phyloP scores from a whole-genome alignment of 2,113 vertebrate genomes.

The Coracopsis vasa region DNA sequence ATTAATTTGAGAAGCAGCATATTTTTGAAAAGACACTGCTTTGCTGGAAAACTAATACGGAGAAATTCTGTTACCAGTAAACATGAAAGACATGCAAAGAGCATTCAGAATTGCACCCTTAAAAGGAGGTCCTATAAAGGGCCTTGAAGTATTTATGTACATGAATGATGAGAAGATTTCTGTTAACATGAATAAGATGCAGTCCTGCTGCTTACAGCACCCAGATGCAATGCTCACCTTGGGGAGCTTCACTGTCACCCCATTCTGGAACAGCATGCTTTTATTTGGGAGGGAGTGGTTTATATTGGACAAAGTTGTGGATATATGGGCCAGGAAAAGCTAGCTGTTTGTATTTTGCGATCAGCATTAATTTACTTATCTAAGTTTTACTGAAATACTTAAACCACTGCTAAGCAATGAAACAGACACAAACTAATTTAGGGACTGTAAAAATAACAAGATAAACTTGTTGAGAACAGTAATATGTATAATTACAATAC shows the following conservation, averaged over 20 bases:
- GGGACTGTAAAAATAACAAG: neutral
- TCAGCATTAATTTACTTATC: neutral
- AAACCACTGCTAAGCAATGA: neutral
- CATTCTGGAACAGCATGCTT: neutral
- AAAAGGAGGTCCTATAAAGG: neutral
- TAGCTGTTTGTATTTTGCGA: neutral
- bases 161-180: neutral
- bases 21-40: neutral
- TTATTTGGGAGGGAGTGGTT: neutral
- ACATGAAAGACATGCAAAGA: neutral
- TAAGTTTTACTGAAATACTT: neutral
- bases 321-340: neutral
- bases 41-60: neutral
- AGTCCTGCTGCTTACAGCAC: neutral
- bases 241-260: neutral
- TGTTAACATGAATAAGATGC: neutral
- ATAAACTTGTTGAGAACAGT: neutral
- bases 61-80: neutral
- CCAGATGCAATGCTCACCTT: neutral
- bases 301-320: neutral
- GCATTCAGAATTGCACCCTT: neutral
- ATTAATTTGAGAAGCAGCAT: neutral
- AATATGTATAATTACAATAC: neutral
- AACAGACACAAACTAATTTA: neutral
- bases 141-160: neutral